Evolutionary conservation across 2,888 invertebrate species (phyloP).

Genomic region (Calliphora vomitoria): DNA sequence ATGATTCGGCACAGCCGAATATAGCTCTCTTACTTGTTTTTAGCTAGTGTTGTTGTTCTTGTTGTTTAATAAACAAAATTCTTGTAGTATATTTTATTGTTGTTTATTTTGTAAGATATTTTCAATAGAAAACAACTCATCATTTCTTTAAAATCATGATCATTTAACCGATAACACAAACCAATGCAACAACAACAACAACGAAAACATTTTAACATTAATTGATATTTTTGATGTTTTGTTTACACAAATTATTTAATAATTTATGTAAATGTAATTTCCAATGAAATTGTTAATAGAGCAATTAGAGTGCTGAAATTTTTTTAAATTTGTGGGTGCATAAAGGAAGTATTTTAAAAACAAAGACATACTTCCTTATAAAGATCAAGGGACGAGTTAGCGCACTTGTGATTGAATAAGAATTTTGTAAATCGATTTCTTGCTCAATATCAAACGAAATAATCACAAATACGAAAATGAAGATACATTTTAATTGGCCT

Average conservation of each 20-base stretch:
- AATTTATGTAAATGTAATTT: constrained; percentile 51
- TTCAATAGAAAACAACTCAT: constrained; percentile 54
- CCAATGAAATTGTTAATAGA: not conserved
- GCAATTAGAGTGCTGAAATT: not conserved
- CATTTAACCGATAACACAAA: constrained; percentile 30
- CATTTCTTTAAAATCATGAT: constrained; percentile 32
- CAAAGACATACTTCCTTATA: no score
- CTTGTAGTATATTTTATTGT: constrained; percentile 24
- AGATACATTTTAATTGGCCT: no score
- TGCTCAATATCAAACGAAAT: no score
- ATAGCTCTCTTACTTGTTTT: no score
- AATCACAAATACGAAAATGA: no score
- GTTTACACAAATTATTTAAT: constrained; percentile 55
- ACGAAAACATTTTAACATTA: constrained; percentile 14
- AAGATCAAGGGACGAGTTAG: no score
- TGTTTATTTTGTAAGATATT: constrained; percentile 42
- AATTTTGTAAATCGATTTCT: no score
- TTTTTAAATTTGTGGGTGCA: not conserved
- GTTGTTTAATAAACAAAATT: constrained; percentile 50
- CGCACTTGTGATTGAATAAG: no score
- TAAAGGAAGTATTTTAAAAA: not conserved
- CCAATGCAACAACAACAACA: not conserved
- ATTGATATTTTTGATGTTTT: constrained; percentile 28
- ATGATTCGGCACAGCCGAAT: no score
- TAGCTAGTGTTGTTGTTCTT: not conserved